phyloP scores from a whole-genome alignment of 1,140 invertebrate species.

The Pachyrhynchus sulphureomaculatus region DNA sequence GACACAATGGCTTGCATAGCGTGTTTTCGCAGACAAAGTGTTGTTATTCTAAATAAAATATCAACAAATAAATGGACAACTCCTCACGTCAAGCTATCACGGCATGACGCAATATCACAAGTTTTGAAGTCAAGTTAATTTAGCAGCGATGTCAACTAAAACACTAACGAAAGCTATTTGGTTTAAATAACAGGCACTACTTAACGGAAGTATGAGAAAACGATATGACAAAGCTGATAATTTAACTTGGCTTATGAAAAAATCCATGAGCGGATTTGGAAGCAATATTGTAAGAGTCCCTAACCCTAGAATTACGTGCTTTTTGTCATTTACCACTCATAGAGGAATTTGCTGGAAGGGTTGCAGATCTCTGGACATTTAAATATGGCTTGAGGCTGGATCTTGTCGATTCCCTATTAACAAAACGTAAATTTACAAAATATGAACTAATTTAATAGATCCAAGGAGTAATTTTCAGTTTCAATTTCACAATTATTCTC shows the following conservation, averaged over 20 bases:
- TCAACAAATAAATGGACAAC: neutral
- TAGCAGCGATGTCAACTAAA: slow-evolving; percentile 4
- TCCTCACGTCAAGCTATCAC: neutral
- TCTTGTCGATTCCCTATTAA: slow-evolving; percentile 69
- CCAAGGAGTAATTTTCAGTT: too few species aligned
- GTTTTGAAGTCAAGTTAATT: neutral
- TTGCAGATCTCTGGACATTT: slow-evolving; percentile 68
- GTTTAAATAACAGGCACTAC: neutral
- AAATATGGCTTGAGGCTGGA: slow-evolving; percentile 71
- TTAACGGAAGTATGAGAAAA: neutral
- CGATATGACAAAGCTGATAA: neutral
- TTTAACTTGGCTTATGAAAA: slow-evolving; percentile 3
- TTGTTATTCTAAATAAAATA: neutral
- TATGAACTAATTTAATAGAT: too few species aligned
- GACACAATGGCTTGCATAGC: too few species aligned
- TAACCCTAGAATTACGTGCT: slow-evolving; percentile 5
- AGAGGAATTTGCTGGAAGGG: slow-evolving; percentile 66
- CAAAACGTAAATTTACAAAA: too few species aligned
- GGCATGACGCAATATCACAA: slow-evolving; percentile 10
- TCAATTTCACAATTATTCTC: too few species aligned
- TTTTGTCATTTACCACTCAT: slow-evolving; percentile 50
- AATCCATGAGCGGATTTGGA: neutral
- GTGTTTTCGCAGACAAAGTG: too few species aligned
- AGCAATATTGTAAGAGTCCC: neutral
- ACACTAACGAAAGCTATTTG: neutral